Evolutionary conservation across 2,113 vertebrate species (phyloP).

Genomic region (Jacana jacana): DNA sequence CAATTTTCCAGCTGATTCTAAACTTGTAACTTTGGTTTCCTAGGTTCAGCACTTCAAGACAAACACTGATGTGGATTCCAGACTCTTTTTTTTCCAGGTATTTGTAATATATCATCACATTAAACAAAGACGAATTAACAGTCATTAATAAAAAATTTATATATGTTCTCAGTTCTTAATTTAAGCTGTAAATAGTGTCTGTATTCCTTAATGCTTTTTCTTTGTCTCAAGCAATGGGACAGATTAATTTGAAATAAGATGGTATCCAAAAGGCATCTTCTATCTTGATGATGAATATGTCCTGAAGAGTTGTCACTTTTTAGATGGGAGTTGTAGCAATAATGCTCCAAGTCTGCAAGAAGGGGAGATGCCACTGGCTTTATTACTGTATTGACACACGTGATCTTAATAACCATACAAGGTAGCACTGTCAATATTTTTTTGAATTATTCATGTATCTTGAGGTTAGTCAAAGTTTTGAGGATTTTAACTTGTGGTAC

Average conservation of each 20-base stretch:
- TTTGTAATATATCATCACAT: not conserved
- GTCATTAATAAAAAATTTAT: not conserved
- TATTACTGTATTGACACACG: not conserved
- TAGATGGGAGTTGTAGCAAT: not conserved
- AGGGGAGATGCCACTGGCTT: not conserved
- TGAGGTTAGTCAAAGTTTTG: not conserved
- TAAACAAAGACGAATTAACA: not conserved
- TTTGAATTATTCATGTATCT: not conserved
- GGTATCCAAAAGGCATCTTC: not conserved
- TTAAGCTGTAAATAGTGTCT: not conserved
- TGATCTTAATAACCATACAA: not conserved
- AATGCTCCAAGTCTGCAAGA: not conserved
- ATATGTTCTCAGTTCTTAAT: not conserved
- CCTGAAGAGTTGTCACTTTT: not conserved
- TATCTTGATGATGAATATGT: not conserved
- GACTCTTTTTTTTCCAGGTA: constrained; percentile 99
- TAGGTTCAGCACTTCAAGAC: constrained; percentile 98
- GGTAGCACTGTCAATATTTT: not conserved
- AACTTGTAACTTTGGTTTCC: constrained; percentile 38
- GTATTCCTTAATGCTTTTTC: not conserved
- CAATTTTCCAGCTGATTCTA: not conserved
- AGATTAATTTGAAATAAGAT: not conserved
- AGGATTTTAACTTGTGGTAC: not conserved
- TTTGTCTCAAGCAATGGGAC: not conserved
- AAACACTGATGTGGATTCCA: constrained; percentile 98